phyloP scores from a whole-genome alignment of 2,113 vertebrate genomes.

The Elephantulus edwardii region DNA sequence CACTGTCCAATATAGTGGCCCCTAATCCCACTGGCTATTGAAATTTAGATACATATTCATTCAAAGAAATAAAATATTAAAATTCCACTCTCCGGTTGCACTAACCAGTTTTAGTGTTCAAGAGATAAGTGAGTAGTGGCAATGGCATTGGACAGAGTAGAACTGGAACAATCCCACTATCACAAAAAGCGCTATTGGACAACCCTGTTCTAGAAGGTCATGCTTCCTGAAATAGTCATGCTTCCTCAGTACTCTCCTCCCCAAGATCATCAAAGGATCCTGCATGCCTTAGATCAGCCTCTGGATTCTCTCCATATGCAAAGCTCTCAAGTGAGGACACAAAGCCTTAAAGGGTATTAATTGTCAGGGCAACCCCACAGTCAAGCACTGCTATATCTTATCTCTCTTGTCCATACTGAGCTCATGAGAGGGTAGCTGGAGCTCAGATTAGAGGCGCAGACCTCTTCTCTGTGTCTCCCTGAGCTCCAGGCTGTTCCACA shows the following conservation, averaged over 20 bases:
- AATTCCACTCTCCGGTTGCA: neutral
- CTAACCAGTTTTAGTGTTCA: neutral
- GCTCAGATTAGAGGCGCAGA: neutral
- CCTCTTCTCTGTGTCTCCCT: neutral
- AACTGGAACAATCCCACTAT: neutral
- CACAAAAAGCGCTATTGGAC: neutral
- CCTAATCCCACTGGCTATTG: neutral
- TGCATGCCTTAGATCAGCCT: rapidly evolving
- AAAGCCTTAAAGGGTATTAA: neutral
- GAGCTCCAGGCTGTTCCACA: neutral
- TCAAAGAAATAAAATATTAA: neutral
- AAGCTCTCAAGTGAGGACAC: neutral
- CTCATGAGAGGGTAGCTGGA: neutral
- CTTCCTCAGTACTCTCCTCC: neutral
- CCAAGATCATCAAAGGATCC: neutral
- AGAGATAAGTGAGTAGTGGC: neutral
- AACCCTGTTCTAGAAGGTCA: neutral
- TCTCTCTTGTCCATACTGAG: rapidly evolving
- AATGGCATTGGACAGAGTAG: too few relatives aligned
- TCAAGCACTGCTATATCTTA: rapidly evolving
- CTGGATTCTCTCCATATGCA: rapidly evolving
- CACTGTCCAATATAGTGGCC: too few relatives aligned
- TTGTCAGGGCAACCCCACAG: neutral
- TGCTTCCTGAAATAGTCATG: neutral
- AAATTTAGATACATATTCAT: neutral